Evolutionary conservation across 2,113 vertebrate species (phyloP), one percentile per base, ranked within the genome.

Genomic region (Myrmecobius fasciatus): DNA sequence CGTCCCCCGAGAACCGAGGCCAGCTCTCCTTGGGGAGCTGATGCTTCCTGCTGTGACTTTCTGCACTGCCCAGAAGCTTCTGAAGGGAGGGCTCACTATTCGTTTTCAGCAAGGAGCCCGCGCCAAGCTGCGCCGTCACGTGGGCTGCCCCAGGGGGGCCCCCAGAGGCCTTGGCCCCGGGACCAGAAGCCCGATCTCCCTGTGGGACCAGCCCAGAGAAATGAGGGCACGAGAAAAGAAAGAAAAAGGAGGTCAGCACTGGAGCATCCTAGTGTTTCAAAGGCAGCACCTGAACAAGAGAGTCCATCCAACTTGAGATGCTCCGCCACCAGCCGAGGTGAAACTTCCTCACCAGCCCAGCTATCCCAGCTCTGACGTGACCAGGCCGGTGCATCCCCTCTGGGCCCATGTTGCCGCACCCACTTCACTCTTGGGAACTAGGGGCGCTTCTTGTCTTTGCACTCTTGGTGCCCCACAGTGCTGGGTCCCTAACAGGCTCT

Each of bases 61-160:
- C 52, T 94, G 94, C 93, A 46, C 96, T 95, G 60, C 92, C 96
- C 94, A 94, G 96, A 97, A 96, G 97, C 95, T 98, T 97, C 95
- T 95, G 95, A 97, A 95, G 94, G 95, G 97, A 96, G 60, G 49
- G 95, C 88, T 95, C 95, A 92, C 95, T 92, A 97, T 96, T 96
- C 97, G 96, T 95, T 96, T 97, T 94, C 96, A 98, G 96, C 96
- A 96, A 97, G 98, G 96, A 95, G 93, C 49, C 91, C 36, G 67
- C 95, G 97, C 96, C 91, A 94, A 95, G 96, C 60, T 95, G 60
- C 47, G 36, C 52, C 56, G 47, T 51, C 31, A 92, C 95, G 90
- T 53, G 56, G 91, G 3, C 49, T 90, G 67, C 97, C 93, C 93
- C 25, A 93, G 94, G 97, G 75, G 0, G 0, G 92, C 75, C 96